A percentile compares a stretch with the other conserved stretches of the same genome.
Evolutionary conservation across 92 coral and sea anemone species (phyloP).

Genomic region (Porites lobata): DNA sequence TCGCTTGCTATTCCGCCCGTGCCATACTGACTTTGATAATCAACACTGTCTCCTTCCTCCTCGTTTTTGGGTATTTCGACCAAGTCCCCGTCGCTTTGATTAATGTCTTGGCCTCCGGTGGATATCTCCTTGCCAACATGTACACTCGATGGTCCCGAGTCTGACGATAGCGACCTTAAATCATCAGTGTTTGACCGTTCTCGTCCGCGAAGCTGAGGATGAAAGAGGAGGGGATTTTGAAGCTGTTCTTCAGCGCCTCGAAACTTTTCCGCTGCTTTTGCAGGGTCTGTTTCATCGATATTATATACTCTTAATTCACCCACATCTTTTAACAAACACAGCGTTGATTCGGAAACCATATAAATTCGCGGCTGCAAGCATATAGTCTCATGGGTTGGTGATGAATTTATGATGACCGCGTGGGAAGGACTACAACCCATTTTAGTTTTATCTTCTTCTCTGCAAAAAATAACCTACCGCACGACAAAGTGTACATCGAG

Average conservation of each 20-base stretch:
- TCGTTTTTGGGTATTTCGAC: neutral
- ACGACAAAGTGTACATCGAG: neutral
- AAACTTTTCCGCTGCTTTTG: constrained; percentile 65
- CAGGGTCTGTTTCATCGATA: constrained; percentile 86
- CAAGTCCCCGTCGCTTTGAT: neutral
- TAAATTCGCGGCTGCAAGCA: constrained; percentile 94
- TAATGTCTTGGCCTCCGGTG: neutral
- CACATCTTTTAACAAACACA: constrained; percentile 89
- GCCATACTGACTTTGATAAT: neutral
- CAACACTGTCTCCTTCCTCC: constrained; percentile 5
- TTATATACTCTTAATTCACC: constrained; percentile 90
- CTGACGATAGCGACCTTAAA: neutral
- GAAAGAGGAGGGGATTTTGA: constrained; percentile 81
- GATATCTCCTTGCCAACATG: neutral
- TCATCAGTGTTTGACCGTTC: constrained; percentile 20
- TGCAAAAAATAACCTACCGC: neutral
- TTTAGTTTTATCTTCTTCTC: neutral
- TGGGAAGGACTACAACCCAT: constrained; percentile 99
- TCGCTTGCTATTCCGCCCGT: neutral
- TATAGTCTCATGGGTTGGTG: constrained; percentile 65
- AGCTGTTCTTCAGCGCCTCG: constrained; percentile 79
- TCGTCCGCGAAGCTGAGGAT: constrained; percentile 66
- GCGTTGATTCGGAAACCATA: constrained; percentile 94
- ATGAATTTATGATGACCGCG: constrained; percentile 84
- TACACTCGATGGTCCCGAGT: constrained; percentile 11